Conservation (phyloP, 1,140 invertebrate genomes). For the Drosophila melanica region DNA sequence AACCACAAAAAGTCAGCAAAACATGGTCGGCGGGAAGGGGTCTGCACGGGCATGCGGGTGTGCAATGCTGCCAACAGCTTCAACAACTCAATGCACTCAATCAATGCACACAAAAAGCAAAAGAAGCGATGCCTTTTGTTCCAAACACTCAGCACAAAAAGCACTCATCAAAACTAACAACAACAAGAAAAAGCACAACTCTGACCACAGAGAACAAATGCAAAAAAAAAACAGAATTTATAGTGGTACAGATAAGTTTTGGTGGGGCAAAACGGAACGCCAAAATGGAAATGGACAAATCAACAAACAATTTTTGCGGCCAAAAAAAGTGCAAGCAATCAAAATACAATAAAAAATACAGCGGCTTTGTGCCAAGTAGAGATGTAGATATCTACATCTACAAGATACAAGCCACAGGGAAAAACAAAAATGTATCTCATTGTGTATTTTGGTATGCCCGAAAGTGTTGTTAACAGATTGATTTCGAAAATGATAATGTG, state of each 20-base stretch:
- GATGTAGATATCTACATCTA: constrained; percentile 28
- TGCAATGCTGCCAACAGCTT: constrained; percentile 58
- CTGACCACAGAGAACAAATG: constrained; percentile 20
- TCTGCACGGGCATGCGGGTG: background rate
- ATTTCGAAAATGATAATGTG: constrained; percentile 79
- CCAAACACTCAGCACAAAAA: constrained; percentile 75
- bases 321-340: constrained; percentile 37
- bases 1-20: constrained; percentile 76
- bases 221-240: constrained; percentile 54
- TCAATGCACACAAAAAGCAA: constrained; percentile 67
- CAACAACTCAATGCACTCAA: constrained; percentile 82
- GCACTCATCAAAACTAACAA: constrained; percentile 60
- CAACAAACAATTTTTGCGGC: constrained; percentile 73
- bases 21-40: constrained; percentile 30
- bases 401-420: background rate
- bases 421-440: constrained; percentile 13
- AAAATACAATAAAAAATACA: constrained; percentile 47
- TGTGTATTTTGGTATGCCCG: constrained; percentile 31
- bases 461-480: constrained; percentile 79
- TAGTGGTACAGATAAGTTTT: constrained; percentile 63
- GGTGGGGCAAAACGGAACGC: constrained; percentile 35
- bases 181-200: constrained; percentile 8
- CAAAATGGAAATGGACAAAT: constrained; percentile 66
- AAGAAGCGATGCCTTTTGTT: constrained; percentile 67
- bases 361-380: constrained; percentile 16